These are phyloP conservation scores for Xenopus tropicalis DNA, from an alignment of 2,113 vertebrate species.

Conservation along the genomic window UCB_Xtro_10.0 CM004450.2:111240501-111241000, in stretches of 20 bases:
- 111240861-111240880: constrained; percentile 41
- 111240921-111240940: too few relatives aligned
- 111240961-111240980: too few relatives aligned
- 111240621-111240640: constrained; percentile 96
- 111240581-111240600: constrained; percentile 89
- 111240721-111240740: constrained; percentile 99
- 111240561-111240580: constrained; percentile 62
- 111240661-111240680: constrained; percentile 99
- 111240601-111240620: constrained; percentile 97
- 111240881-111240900: too few relatives aligned
- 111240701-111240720: constrained; percentile 99
- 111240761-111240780: constrained; percentile 99
- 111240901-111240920: too few relatives aligned
- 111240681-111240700: constrained; percentile 99
- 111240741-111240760: constrained; percentile 98
- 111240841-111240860: constrained; percentile 12
- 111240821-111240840: not conserved
- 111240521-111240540: too few relatives aligned
- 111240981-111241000: too few relatives aligned
- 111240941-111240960: too few relatives aligned
- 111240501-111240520: too few relatives aligned
- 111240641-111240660: constrained; percentile 98
- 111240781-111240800: constrained; percentile 66
- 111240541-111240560: constrained; percentile 56
- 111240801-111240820: too few relatives aligned